phyloP scores from a whole-genome alignment of 2,797 vertebrate species.

The Anguilla obscura region DNA sequence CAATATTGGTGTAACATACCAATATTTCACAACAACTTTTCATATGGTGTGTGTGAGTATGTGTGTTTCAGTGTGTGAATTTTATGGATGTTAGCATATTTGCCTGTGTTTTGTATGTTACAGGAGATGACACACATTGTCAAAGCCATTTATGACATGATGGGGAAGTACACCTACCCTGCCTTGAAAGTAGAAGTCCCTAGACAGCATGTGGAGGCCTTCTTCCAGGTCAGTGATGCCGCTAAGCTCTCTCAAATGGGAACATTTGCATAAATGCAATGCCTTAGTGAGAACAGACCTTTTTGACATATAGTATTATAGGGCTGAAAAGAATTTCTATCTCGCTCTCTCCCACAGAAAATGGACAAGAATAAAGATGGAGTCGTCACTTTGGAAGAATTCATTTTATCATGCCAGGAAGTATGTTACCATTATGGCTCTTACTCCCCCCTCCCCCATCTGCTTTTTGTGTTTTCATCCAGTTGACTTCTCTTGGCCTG shows the following conservation, averaged over 20 bases:
- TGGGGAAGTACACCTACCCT: conserved; percentile 97
- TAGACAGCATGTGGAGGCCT: conserved; percentile 91
- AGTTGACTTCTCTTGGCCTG: not conserved
- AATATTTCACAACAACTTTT: conserved; percentile 18
- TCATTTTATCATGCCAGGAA: conserved; percentile 93
- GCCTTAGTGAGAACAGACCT: not conserved
- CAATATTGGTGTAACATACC: not conserved
- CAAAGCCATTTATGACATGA: conserved; percentile 98
- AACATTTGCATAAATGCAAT: not conserved
- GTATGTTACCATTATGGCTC: conserved; percentile 62
- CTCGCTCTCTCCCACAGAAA: conserved; percentile 75
- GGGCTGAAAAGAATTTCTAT: not conserved
- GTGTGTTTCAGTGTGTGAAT: conserved; percentile 23
- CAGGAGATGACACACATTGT: conserved; percentile 99
- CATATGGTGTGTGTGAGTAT: conserved; percentile 22
- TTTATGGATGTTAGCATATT: not conserved
- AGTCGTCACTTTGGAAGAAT: conserved; percentile 94
- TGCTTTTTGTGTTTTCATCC: not conserved
- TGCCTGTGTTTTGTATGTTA: conserved; percentile 30
- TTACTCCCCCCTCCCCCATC: not conserved
- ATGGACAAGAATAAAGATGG: conserved; percentile 99
- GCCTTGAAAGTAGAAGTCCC: conserved; percentile 92
- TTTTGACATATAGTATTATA: not conserved
- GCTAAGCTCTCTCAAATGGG: not conserved
- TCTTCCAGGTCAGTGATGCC: conserved; percentile 83